These are phyloP conservation scores for Myiopsitta monachus DNA, from an alignment of 2,113 vertebrate species.

Conservation along the genomic window DNA sequence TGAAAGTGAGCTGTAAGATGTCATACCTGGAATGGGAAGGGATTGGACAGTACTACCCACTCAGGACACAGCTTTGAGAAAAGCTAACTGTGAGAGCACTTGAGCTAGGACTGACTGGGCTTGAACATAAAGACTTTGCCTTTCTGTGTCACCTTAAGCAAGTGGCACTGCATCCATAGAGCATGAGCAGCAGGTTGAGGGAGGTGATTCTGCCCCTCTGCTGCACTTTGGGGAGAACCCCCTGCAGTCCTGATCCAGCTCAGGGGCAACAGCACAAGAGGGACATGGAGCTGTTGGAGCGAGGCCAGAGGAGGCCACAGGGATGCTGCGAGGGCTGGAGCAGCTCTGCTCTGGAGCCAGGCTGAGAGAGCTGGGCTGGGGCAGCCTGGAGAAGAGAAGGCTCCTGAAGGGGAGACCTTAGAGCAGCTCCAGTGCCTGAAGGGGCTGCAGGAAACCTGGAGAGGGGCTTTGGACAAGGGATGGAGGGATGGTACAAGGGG, in stretches of 20 bases:
- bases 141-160: not conserved
- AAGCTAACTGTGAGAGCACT: not conserved
- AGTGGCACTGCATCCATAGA: not conserved
- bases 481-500: too few relatives aligned
- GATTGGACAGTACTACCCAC: not conserved
- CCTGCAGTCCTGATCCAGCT: not conserved
- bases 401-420: too few relatives aligned
- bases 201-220: not conserved
- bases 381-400: too few relatives aligned
- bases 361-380: too few relatives aligned
- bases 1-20: not conserved
- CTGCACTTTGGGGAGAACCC: not conserved
- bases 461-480: too few relatives aligned
- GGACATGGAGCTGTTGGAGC: not conserved
- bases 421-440: too few relatives aligned
- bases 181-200: not conserved
- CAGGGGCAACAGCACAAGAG: not conserved
- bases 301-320: not conserved
- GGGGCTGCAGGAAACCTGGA: too few relatives aligned
- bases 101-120: not conserved
- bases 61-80: not conserved
- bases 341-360: not conserved
- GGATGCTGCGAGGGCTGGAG: not conserved
- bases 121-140: not conserved
- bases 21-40: not conserved